Base-by-base conservation (phyloP, 2,888 invertebrate species). In the Meliscaeva auricollis region DNA sequence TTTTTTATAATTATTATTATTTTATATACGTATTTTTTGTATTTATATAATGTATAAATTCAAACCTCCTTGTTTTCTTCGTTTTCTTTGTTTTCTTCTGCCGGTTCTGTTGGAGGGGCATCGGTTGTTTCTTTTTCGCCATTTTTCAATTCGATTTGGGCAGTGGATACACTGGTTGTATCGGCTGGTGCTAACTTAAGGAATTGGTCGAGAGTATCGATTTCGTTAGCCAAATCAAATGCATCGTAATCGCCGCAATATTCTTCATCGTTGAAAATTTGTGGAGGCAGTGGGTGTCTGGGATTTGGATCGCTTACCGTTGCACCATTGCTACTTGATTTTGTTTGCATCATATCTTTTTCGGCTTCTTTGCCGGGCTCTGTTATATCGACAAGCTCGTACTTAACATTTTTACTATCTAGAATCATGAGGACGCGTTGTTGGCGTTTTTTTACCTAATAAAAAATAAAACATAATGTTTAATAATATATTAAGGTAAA, bases 371-470 rank as follows among this genome's bases (percentile, higher is more conserved):
- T 96, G 68, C 96, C 97, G 17, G 98, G 98, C 92, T 98, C 98
- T 64, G 98, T 96, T 90, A 99, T 98, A 93, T 99, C 99, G 90
- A 99, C 96, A 83, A 95, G 94, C 91, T 97, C 96, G 92, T 98
- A 98, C 89, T 96, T 95, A 89, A 99, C 96, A 92, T 94, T 95
- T 94, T 97, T 97, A 88, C 98, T 97, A 90, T 98, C 98, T 90
- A 99, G 93, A 90, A 98, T 97, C 96, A 98, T 97, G 89, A 97
- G 93, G 75, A 99, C 97, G 87, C 98, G 95, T 91, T 98, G 98
- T 92, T 99, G 98, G 89, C 98, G 95, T 93, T 98, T 99, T 93
- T 98, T 98, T 88, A 99, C 97, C 99, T 99, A 78, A 13, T 44
- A 44, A 44, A 38, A 38, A 11, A 13, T 0, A 7, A 38, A 38